Evolutionary conservation across 1,140 invertebrate genomes (phyloP).

Genomic region (Nasonia longicornis): DNA sequence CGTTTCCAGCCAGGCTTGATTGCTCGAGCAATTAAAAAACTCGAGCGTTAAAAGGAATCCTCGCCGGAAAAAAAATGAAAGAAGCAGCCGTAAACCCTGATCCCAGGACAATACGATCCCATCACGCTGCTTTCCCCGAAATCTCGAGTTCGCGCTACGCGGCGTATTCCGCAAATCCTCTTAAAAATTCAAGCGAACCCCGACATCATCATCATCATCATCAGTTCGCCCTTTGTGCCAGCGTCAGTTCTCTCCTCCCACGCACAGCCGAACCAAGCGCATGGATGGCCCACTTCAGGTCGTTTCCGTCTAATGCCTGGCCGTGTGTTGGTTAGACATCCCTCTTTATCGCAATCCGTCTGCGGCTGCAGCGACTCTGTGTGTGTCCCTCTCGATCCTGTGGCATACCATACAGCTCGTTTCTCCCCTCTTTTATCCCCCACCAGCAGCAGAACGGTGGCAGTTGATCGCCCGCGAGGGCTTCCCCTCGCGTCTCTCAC

Average conservation of each 20-base stretch:
- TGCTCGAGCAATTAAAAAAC: not conserved
- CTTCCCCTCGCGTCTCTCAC: constrained; percentile 42
- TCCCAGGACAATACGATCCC: not conserved
- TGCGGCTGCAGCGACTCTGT: constrained; percentile 45
- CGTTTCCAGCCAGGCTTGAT: not conserved
- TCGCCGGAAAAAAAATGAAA: not conserved
- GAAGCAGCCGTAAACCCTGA: not conserved
- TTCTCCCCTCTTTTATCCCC: constrained; percentile 41
- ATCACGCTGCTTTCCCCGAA: not conserved
- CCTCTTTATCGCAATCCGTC: constrained; percentile 31
- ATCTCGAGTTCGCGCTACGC: not conserved
- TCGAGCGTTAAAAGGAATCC: not conserved
- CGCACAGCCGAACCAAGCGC: not conserved
- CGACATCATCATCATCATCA: not conserved
- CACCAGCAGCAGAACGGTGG: not conserved
- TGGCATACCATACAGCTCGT: constrained; percentile 22
- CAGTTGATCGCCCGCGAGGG: not conserved
- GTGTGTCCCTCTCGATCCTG: not conserved
- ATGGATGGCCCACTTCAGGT: constrained; percentile 1
- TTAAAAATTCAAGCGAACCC: constrained; percentile 1
- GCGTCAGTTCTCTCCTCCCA: constrained; percentile 1
- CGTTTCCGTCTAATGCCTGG: constrained; percentile 38
- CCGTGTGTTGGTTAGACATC: not conserved
- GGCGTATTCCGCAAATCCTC: not conserved
- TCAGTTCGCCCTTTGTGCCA: not conserved